Evolutionary conservation across 2,797 vertebrate species (phyloP).

Genomic region (Dallia pectoralis): DNA sequence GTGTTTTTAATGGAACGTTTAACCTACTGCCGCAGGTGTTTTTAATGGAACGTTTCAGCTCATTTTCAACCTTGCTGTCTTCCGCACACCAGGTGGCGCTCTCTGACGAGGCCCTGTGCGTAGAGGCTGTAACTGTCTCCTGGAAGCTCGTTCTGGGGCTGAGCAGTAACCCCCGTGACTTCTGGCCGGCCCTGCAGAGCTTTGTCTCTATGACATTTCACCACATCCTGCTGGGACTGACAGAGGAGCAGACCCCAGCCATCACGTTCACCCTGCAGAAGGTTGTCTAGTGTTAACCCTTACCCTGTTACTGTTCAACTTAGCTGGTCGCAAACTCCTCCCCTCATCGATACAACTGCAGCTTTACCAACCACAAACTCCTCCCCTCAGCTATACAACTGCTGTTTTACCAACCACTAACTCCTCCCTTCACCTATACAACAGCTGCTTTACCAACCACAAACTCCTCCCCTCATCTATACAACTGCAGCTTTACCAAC

Average conservation of each 20-base stretch:
- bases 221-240: conserved; percentile 71
- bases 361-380: background rate
- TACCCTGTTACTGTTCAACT: background rate
- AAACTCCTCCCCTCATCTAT: conserved; percentile 1
- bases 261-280: conserved; percentile 78
- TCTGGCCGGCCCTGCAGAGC: conserved; percentile 88
- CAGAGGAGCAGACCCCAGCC: conserved; percentile 67
- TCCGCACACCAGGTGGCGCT: conserved; percentile 68
- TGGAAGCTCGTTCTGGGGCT: conserved; percentile 86
- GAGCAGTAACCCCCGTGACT: conserved; percentile 87
- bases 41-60: no score
- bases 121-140: conserved; percentile 79
- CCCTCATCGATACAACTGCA: no score
- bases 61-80: no score
- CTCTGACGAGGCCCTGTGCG: conserved; percentile 76
- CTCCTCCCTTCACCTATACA: conserved; percentile 14
- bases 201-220: conserved; percentile 85
- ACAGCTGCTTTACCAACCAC: background rate
- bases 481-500: no score
- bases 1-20: no score
- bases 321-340: no score
- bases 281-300: conserved; percentile 60
- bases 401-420: background rate
- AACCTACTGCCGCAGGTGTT: conserved; percentile 85
- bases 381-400: no score